A percentile compares a stretch with the other conserved stretches of the same genome.
Conservation (phyloP, 1,140 invertebrate genomes). For the Palaemon carinicauda region DNA sequence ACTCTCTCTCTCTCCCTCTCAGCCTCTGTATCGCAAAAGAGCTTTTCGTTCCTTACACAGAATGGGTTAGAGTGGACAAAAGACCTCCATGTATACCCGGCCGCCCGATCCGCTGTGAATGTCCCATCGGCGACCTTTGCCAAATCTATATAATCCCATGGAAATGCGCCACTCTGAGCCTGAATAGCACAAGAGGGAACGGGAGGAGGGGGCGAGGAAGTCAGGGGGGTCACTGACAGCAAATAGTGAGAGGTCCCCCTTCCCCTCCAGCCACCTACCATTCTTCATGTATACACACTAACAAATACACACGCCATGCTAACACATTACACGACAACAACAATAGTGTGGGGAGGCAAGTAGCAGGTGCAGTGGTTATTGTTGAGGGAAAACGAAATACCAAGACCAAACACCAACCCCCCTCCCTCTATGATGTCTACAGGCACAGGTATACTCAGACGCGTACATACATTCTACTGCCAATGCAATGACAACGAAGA, state of each 20-base stretch:
- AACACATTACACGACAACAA: neutral
- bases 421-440: too few species aligned
- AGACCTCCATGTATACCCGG: slow-evolving; percentile 4
- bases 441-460: neutral
- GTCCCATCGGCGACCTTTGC: slow-evolving; percentile 30
- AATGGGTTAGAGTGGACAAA: slow-evolving; percentile 40
- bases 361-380: neutral
- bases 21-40: slow-evolving; percentile 3
- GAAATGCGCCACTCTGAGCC: slow-evolving; percentile 24
- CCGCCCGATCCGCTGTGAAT: slow-evolving; percentile 28
- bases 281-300: neutral
- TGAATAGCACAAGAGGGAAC: slow-evolving; percentile 1
- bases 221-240: neutral
- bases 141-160: slow-evolving; percentile 42
- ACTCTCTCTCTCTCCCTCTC: slow-evolving; percentile 22
- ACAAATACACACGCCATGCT: neutral
- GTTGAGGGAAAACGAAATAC: neutral
- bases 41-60: slow-evolving; percentile 35
- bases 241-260: neutral
- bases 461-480: neutral
- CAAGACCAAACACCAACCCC: neutral
- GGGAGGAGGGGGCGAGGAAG: neutral
- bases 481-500: too few species aligned
- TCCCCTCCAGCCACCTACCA: neutral
- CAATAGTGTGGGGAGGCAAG: neutral